A percentile compares a stretch with the other conserved stretches of the same genome.
Conservation (phyloP, 1,140 invertebrate genomes). For the Pachypeltis micranthus region DNA sequence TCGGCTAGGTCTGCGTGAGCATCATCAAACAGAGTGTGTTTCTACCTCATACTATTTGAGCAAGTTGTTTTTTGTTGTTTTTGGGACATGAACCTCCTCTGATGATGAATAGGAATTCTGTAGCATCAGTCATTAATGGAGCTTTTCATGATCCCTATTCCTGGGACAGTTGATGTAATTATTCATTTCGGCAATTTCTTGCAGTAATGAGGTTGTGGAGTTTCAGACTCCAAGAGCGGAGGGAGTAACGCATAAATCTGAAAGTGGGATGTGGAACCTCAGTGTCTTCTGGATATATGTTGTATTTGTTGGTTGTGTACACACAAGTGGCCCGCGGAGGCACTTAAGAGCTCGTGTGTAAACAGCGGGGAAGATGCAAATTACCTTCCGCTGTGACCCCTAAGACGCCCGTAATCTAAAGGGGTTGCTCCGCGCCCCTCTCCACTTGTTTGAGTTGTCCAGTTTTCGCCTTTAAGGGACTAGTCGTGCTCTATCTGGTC, state of each 20-base stretch:
- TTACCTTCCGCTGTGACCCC: constrained; percentile 2
- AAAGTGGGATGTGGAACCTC: neutral
- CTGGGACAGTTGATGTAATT: too few species aligned
- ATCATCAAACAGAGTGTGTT: too few species aligned
- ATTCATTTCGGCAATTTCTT: too few species aligned
- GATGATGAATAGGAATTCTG: too few species aligned
- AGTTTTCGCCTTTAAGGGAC: neutral
- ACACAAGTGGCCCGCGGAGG: constrained; percentile 7
- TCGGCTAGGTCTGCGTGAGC: too few species aligned
- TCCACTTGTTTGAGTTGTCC: constrained; percentile 9
- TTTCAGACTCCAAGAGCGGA: neutral
- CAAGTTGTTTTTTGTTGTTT: too few species aligned
- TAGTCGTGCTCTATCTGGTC: constrained; percentile 8
- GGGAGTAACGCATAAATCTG: constrained; percentile 2
- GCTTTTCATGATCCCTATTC: neutral
- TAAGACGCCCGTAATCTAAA: constrained; percentile 14
- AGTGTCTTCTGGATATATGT: constrained; percentile 11
- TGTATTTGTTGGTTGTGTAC: constrained; percentile 14
- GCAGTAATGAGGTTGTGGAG: neutral
- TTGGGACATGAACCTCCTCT: too few species aligned
- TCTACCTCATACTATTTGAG: too few species aligned
- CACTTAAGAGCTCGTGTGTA: constrained; percentile 8
- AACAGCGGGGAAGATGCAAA: constrained; percentile 15
- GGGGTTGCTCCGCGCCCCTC: constrained; percentile 6
- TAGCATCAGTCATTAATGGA: too few species aligned